These are phyloP conservation scores for Ploceus nigricollis DNA, from an alignment of 2,113 vertebrate genomes.

Conservation along the genomic window DNA sequence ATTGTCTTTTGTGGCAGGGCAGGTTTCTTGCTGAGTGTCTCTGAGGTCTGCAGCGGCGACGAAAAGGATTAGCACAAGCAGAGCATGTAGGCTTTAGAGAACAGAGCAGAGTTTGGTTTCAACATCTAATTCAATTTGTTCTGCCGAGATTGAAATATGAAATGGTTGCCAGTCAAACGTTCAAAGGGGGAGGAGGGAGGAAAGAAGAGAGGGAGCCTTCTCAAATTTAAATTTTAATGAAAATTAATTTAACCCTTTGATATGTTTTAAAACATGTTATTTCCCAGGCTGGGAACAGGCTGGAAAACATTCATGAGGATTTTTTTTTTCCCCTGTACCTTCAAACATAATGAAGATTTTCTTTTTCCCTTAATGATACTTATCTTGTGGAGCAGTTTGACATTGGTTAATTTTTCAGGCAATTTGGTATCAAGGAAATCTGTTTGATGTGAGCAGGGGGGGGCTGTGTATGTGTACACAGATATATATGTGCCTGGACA, in stretches of 20 bases:
- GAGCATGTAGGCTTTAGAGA: constrained; percentile 72
- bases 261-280: neutral
- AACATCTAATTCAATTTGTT: constrained; percentile 85
- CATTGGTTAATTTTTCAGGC: constrained; percentile 43
- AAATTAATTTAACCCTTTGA: constrained; percentile 77
- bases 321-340: neutral
- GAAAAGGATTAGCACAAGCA: constrained; percentile 72
- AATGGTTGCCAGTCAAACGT: constrained; percentile 81
- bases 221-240: constrained; percentile 77
- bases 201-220: constrained; percentile 44
- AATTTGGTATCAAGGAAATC: constrained; percentile 42
- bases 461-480: neutral
- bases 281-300: neutral
- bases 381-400: constrained; percentile 41
- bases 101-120: constrained; percentile 73
- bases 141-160: constrained; percentile 82
- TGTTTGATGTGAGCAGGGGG: constrained; percentile 14
- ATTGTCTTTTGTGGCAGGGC: constrained; percentile 56
- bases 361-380: constrained; percentile 31
- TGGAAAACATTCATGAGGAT: neutral
- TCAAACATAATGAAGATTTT: constrained; percentile 25
- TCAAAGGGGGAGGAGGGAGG: constrained; percentile 57
- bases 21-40: constrained; percentile 26
- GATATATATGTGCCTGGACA: neutral
- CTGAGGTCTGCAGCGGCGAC: constrained; percentile 25